Evolutionary conservation across 2,888 invertebrate species (phyloP), one percentile per base, ranked within the genome.

Genomic region (Coecobrya sp.): DNA sequence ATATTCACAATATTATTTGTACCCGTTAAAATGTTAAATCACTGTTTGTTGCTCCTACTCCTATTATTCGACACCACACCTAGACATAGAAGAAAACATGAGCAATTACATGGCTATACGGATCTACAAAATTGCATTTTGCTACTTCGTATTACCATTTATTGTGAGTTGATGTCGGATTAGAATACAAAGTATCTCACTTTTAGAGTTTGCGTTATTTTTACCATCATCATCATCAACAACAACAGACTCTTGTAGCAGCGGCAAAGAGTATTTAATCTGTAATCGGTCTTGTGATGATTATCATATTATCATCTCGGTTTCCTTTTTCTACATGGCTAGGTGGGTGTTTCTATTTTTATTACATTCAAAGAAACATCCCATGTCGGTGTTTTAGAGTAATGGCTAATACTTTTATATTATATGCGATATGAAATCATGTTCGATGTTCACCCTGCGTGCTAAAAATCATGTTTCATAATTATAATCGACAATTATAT

Each of bases 311-410:
- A 76, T 76, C 73, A 76, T 76, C 73, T 76, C 73, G 79, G 79
- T 79, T 79, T 79, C 79, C 79, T 27, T 42, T 79, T 52, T 25
- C 11, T 52, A 52, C 16, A 19, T 52, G 27, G 16, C n/a, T 25
- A 79, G 52, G 79, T 79, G 79, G 79, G 79, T 79, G 79, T 79
- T 79, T 79, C 79, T 79, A 52, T 79, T 79, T 79, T 79, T 79
- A 79, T 79, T 79, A 49, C 79, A 27, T 79, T 52, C 27, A 52
- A n/a, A 79, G 19, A 79, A 52, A 36, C 52, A 52, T 52, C 27
- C 52, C 27, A 52, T 52, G 79, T 25, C 79, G 79, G 79, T 76
- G 73, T 13, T 76, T 76, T 22, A 42, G 70, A 73, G 73, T 76
- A 76, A 76, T 76, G 42, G 45, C 22, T 49, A 45, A 79, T 52